Base-by-base conservation (phyloP, 2,888 invertebrate species). In the Pheosia gnoma region DNA sequence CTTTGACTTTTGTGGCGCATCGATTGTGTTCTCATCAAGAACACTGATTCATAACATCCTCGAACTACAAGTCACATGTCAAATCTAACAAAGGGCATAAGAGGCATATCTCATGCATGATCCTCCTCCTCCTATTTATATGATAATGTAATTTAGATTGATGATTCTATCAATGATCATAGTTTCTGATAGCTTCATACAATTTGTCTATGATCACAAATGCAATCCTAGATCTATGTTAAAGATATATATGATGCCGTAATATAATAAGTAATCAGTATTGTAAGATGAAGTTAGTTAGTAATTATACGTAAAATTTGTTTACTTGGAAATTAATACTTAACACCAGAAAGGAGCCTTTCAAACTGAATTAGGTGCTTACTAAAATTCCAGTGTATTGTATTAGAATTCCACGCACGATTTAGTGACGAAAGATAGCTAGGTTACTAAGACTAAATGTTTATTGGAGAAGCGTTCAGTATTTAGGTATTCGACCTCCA, bases 1-100 rank as follows among this genome's bases (percentile, higher is more conserved):
- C 77, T 25, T 63, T 57, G 66, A 72, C 79, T 82, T 81, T 81
- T 75, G 77, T 81, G 72, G 70, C 70, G 72, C 77, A 78, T 80
- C 79, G 80, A 89, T 89, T 89, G 88, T 91, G 74, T 78, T 78
- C 83, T 85, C 75, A 75, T 84, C 77, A 75, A 80, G 71, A 79
- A 70, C 84, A 83, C 80, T 77, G 77, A 77, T 83, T 80, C 78
- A 82, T 83, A 80, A 83, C 78, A 84, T 87, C 85, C 82, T 84
- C 76, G 70, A 74, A 61, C 67, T 70, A 60, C 51, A 39, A 60
- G 8, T 13, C 49, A 54, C 55, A 55, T 10, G 25, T 54, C 36
- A 11, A 38, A 4, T 11, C 36, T 38, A 11, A 54, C 53, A 54
- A 54, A 54, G 5, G 25, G 13, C n/a, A 47, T n/a, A n/a, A 11